Evolutionary conservation across 2,113 vertebrate genomes (phyloP).

Genomic region (Micronycteris hirsuta): DNA sequence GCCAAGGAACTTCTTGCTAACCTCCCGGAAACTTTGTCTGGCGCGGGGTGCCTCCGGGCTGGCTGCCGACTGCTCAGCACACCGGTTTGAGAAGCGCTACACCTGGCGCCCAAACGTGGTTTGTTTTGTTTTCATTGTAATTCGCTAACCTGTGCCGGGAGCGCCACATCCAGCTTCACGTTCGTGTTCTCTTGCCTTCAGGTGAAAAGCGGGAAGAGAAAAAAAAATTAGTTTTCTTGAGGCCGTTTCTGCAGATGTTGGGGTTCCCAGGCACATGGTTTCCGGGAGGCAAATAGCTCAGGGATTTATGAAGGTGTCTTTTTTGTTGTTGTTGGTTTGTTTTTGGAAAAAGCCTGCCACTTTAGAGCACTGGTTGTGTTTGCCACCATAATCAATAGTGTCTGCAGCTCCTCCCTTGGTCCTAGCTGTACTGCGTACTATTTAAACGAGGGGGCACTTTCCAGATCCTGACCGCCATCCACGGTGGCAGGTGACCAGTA

Average conservation of each 20-base stretch:
- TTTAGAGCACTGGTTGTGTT: conserved; percentile 9
- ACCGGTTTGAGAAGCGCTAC: background rate
- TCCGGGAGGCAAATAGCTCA: background rate
- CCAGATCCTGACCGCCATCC: background rate
- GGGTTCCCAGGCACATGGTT: background rate
- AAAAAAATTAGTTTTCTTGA: background rate
- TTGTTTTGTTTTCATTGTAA: background rate
- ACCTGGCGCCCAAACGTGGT: background rate
- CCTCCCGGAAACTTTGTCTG: conserved; percentile 41
- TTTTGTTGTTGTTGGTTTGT: background rate
- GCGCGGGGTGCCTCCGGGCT: background rate
- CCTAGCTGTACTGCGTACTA: background rate
- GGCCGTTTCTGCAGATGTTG: background rate
- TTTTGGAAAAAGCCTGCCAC: background rate
- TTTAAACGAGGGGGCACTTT: background rate
- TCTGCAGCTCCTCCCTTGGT: background rate
- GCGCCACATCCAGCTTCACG: background rate
- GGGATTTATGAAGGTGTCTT: background rate
- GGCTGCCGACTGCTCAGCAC: background rate
- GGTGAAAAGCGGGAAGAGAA: background rate
- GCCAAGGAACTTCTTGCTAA: background rate
- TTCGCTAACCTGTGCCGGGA: background rate
- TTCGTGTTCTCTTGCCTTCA: background rate
- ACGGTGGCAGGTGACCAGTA: background rate
- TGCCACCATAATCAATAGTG: background rate